Base-by-base conservation (phyloP, 2,113 vertebrate species). In the Noturus placidus region DNA sequence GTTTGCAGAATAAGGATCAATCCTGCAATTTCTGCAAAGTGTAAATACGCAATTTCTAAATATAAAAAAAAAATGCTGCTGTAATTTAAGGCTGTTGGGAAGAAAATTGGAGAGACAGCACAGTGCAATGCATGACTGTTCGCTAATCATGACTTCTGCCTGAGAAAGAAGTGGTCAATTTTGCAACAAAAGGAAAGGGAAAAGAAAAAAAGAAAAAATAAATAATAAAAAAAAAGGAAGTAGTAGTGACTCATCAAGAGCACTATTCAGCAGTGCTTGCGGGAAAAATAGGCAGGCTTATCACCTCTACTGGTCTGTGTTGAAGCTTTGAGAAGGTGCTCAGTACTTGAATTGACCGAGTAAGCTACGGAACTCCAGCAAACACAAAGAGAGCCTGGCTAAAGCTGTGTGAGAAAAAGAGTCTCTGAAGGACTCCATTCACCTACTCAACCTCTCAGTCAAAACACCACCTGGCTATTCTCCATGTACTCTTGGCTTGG, bases 231-330 rank as follows among this genome's bases (percentile, higher is more conserved):
- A 38, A 38, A 38, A 3, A 38, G 38, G 15, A 33, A 81, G 11
- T 2, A 81, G 11, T 2, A 27, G 74, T 46, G 81, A 86, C 46
- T 76, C 87, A 69, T 89, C 67, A 78, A 79, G 25, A 15, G 20
- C 20, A 2, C 5, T 3, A 9, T 69, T 63, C 54, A 78, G 85
- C 50, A 85, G 57, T 33, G 59, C 50, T 91, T 88, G 6, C 46
- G 83, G 22, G 42, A 59, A 87, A 70, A 78, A 56, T 76, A 72
- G 74, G 79, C 61, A 10, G 56, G 82, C 13, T 17, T 5, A 38
- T 88, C 30, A 76, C 67, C 57, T 42, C 27, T 74, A 84, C 38
- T 14, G 27, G 30, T n/a, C 83, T 83, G 70, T 84, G 86, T 86
- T 57, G 67, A 80, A 30, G 9, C 42, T 85, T 17, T 38, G 22